These are phyloP conservation scores for Mesorhabditis spiculigera DNA, from an alignment of 2,888 invertebrate species.

Conservation along the genomic window DNA sequence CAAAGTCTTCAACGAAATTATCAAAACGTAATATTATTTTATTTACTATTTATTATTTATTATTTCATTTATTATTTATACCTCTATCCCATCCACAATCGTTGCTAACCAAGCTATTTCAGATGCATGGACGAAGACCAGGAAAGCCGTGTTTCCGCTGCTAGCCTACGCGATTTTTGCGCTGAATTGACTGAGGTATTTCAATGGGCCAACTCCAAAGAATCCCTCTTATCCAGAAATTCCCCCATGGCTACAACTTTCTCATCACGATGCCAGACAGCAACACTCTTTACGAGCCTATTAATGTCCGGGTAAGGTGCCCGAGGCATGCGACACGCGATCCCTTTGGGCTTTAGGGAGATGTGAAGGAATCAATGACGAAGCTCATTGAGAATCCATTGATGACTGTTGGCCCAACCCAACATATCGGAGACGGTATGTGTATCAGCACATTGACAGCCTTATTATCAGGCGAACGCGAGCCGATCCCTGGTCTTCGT, in stretches of 20 bases:
- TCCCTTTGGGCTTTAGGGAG: background rate
- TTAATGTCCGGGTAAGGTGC: background rate
- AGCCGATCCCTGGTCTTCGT: too few relatives aligned
- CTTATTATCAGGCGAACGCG: too few relatives aligned
- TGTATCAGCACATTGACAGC: too few relatives aligned
- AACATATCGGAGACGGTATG: background rate
- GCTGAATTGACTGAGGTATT: slow-evolving; percentile 3
- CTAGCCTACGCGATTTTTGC: background rate
- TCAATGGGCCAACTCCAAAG: background rate
- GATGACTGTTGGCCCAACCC: background rate
- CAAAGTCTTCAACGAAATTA: background rate
- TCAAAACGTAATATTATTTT: background rate
- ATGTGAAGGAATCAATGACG: background rate
- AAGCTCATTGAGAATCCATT: background rate
- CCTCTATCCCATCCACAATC: too few relatives aligned
- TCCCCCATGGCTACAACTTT: background rate
- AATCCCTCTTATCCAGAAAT: background rate
- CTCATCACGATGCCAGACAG: slow-evolving; percentile 2
- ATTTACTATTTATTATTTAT: too few relatives aligned
- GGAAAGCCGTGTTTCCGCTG: background rate
- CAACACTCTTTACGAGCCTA: background rate
- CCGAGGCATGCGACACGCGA: too few relatives aligned
- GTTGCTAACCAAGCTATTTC: background rate
- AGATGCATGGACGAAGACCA: slow-evolving; percentile 1
- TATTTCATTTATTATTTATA: too few relatives aligned